These are phyloP conservation scores for Callinectes sapidus DNA, from an alignment of 2,888 invertebrate genomes.

Conservation along the genomic window DNA sequence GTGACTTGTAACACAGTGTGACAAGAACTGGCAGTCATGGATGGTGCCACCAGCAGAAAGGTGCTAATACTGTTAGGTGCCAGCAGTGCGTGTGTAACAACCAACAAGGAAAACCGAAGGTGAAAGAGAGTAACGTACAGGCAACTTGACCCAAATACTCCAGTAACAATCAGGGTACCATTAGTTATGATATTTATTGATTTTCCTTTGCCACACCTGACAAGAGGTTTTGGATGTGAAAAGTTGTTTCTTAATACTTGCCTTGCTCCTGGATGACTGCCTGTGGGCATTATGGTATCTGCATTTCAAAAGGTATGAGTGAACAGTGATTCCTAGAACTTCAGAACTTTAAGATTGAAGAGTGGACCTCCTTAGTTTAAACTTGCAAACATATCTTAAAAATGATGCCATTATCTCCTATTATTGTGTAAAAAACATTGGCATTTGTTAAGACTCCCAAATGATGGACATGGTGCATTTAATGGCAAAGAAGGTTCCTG, in stretches of 20 bases:
- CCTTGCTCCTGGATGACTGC: conserved; percentile 64
- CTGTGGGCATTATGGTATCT: conserved; percentile 67
- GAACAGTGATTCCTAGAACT: conserved; percentile 61
- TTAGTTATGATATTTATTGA: conserved; percentile 65
- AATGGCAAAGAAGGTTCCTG: conserved; percentile 66
- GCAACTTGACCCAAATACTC: conserved; percentile 67
- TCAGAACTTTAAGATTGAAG: conserved; percentile 35
- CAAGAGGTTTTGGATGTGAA: conserved; percentile 53
- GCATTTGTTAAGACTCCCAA: conserved; percentile 41
- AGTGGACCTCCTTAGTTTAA: conserved; percentile 54
- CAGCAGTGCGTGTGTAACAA: conserved; percentile 23
- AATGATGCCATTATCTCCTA: conserved; percentile 36
- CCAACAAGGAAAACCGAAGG: background rate
- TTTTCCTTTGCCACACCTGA: conserved; percentile 57
- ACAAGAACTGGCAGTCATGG: conserved; percentile 22
- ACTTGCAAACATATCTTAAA: conserved; percentile 61
- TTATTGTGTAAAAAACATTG: conserved; percentile 41
- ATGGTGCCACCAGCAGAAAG: conserved; percentile 62
- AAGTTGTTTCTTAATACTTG: conserved; percentile 33
- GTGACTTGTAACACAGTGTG: conserved; percentile 27
- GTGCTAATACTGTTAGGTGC: conserved; percentile 61
- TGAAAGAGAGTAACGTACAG: conserved; percentile 40
- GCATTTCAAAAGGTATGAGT: conserved; percentile 62
- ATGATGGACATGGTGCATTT: conserved; percentile 64
- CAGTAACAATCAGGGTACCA: conserved; percentile 70